These are phyloP conservation scores for Troides oblongomaculatus DNA, from an alignment of 2,888 invertebrate species.

Conservation along the genomic window DNA sequence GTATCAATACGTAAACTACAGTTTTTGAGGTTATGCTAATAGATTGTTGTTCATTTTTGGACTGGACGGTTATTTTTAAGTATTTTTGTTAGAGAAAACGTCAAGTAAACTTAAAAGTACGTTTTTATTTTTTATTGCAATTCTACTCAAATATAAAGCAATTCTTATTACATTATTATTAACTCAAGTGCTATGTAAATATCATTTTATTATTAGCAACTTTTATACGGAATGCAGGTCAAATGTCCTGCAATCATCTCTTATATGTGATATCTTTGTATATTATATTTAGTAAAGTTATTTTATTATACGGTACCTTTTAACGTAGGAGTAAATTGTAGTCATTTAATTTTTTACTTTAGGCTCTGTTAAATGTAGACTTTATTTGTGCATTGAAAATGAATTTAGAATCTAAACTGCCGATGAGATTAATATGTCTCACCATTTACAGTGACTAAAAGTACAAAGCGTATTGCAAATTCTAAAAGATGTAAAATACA, in stretches of 20 bases:
- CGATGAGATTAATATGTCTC: too few species aligned
- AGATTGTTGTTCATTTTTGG: neutral
- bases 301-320: neutral
- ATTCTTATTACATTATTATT: neutral
- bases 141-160: neutral
- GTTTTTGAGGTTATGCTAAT: neutral
- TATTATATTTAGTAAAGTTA: neutral
- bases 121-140: neutral
- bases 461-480: too few species aligned
- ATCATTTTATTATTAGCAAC: neutral
- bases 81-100: neutral
- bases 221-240: neutral
- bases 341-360: too few species aligned
- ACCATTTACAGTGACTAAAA: too few species aligned
- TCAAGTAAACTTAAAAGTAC: neutral
- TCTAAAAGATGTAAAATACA: neutral
- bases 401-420: too few species aligned
- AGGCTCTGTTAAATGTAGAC: too few species aligned
- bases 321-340: too few species aligned
- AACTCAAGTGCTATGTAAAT: neutral
- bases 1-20: neutral
- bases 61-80: neutral
- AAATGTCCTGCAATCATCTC: conserved; percentile 2
- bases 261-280: neutral
- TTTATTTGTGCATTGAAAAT: too few species aligned